phyloP scores from a whole-genome alignment of 2,113 vertebrate species.

The Speoplatyrhinus poulsoni region DNA sequence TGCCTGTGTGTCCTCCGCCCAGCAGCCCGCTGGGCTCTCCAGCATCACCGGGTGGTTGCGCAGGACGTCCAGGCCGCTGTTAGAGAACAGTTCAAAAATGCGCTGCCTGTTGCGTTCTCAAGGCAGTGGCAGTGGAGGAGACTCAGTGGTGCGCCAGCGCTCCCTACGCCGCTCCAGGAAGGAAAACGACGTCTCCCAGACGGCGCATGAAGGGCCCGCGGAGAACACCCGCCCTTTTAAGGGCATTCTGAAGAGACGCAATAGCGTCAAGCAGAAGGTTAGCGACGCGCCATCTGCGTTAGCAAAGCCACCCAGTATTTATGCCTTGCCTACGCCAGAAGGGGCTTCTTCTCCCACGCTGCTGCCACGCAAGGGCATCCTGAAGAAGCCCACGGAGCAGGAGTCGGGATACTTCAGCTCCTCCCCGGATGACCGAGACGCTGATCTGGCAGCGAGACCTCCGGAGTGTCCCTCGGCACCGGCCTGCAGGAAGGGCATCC shows the following conservation, averaged over 20 bases:
- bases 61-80: slow-evolving; percentile 86
- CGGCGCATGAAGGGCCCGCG: slow-evolving; percentile 63
- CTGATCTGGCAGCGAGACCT: slow-evolving; percentile 41
- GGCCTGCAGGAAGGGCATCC: slow-evolving; percentile 83
- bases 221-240: slow-evolving; percentile 78
- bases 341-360: background rate
- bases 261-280: slow-evolving; percentile 67
- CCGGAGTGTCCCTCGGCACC: slow-evolving; percentile 51
- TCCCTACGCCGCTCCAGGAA: slow-evolving; percentile 92
- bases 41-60: slow-evolving; percentile 87
- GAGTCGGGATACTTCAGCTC: slow-evolving; percentile 92
- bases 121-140: slow-evolving; percentile 32
- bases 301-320: slow-evolving; percentile 38
- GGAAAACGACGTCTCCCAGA: slow-evolving; percentile 87
- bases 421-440: slow-evolving; percentile 83
- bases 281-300: slow-evolving; percentile 32
- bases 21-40: slow-evolving; percentile 64
- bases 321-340: slow-evolving; percentile 29
- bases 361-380: slow-evolving; percentile 88
- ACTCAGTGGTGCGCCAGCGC: slow-evolving; percentile 82
- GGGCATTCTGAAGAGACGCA: slow-evolving; percentile 89
- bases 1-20: background rate
- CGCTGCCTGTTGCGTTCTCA: slow-evolving; percentile 89
- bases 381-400: slow-evolving; percentile 85
- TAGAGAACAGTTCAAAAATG: slow-evolving; percentile 90